Evolutionary conservation across 2,113 vertebrate species (phyloP), one percentile per base, ranked within the genome.

Genomic region (Upupa epops): DNA sequence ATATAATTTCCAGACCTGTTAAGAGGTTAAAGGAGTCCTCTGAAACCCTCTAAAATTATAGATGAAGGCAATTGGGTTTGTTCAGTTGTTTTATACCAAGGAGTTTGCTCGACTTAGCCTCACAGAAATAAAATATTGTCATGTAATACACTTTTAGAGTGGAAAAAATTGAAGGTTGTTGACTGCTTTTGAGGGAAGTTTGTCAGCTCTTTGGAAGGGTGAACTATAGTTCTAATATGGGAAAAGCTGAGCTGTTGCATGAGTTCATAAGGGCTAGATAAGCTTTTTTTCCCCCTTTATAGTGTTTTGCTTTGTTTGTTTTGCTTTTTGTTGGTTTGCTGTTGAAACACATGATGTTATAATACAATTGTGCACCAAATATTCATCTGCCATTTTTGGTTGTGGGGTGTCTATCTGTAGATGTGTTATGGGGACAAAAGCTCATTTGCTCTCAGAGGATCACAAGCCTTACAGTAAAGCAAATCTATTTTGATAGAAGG

Each of bases 391-490:
- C 52, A 5, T 21, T 6, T 68, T 54, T 80, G 42, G 20, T 17
- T 58, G 31, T 52, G 24, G 5, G 16, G 3, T 42, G 8, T 20
- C 15, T 78, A 3, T n/a, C 14, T 51, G 2, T 2, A 60, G 31
- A 21, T 6, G 46, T 0, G 0, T 1, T 10, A 22, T 3, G 37
- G 11, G 5, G 5, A 21, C 5, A 10, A 29, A 55, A 52, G 3
- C 2, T 17, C 8, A 3, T 52, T 42, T 2, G 0, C 37, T 64
- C 52, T 80, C 7, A 12, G 20, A 73, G 24, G 29, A 20, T 75
- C 4, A 1, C n/a, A 19, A 49, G 25, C 13, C 17, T 83, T 66
- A 20, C 2, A 3, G 21, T 73, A 82, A 65, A 89, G 32, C 3
- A 71, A 64, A 9, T 11, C 19, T 77, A n/a, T 75, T 48, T 69